Base-by-base conservation (phyloP, 2,888 invertebrate genomes). In the Gastracanthus pulcherrimus region DNA sequence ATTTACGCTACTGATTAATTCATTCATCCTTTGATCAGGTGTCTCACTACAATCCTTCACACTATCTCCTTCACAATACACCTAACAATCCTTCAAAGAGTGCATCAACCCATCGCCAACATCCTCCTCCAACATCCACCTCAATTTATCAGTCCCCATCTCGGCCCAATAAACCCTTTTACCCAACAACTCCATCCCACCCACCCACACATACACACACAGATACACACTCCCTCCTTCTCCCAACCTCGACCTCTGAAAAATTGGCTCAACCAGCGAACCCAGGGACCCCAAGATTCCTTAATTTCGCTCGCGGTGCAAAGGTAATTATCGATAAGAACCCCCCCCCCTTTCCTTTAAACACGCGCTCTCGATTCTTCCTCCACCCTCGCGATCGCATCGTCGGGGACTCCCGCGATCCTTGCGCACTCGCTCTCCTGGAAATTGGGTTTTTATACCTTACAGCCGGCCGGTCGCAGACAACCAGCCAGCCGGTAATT, bases 401-500 rank as follows among this genome's bases (percentile, higher is more conserved):
- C 19, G 55, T n/a, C n/a, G n/a, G n/a, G n/a, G n/a, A n/a, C n/a
- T n/a, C n/a, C n/a, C 55, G 19, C 19, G 71, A n/a, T 23, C 31
- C 23, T 41, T 13, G n/a, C 26, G 16, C 67, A 6, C 86, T 86
- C 81, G 66, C 80, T 77, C 86, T 85, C n/a, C n/a, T 85, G 88
- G 87, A 89, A 89, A 90, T 89, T 87, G 85, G 88, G 88, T 90
- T 90, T n/a, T n/a, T n/a, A n/a, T 88, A 89, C 89, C 90, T 89
- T 89, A 88, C 88, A 89, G 89, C 89, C 88, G 89, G 87, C 88
- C 19, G 48, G 48, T 6, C 7, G 16, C 48, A 23, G 55, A n/a
- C n/a, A n/a, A n/a, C n/a, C 55, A 3, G 55, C 26, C 55, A n/a
- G 31, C 85, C 86, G 88, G 88, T 91, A 91, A 91, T 91, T 91